Evolutionary conservation across 2,797 vertebrate genomes (phyloP), one percentile per base, ranked within the genome.

Genomic region (Erpetoichthys calabaricus): DNA sequence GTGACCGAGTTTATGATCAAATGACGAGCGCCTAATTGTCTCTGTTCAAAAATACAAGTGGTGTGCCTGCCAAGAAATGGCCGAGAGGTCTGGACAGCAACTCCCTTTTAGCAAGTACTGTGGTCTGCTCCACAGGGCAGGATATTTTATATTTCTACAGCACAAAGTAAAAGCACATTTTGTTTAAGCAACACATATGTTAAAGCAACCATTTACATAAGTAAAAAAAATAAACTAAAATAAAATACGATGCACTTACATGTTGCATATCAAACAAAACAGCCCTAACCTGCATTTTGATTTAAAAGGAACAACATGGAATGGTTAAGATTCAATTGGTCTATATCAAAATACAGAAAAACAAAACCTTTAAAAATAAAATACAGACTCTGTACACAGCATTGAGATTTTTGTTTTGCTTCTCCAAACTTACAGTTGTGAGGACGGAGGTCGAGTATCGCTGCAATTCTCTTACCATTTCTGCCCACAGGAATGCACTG

Each of bases 41-140:
- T 25, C 25, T 25, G 25, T 25, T 25, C 25, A 25, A 25, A 25
- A 25, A 25, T 25, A 25, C 25, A 25, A 25, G 25, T 25, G 25
- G 25, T 25, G 25, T 25, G 25, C 25, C 25, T 25, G 25, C 25
- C 25, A 25, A 25, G 25, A 25, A 25, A 25, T 25, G 25, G 25
- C 25, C 25, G 25, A 25, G 25, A 25, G 25, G 25, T 25, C n/a
- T n/a, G n/a, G n/a, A n/a, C 25, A 25, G 77, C 73, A 80, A 80
- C 75, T 75, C 78, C 72, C 75, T 76, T 76, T 79, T 68, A 75
- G 75, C 72, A 80, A 72, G 79, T 77, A 77, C 82, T 75, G 81
- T 73, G 70, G 72, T 85, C 85, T 87, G 85, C 85, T 84, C 85
- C 85, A 87, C 82, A 86, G 85, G 83, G 84, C 84, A 87, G 83